A percentile compares a stretch with the other conserved stretches of the same genome.
Conservation (phyloP, 2,797 vertebrate species). For the Notoglanidium macrostoma region DNA sequence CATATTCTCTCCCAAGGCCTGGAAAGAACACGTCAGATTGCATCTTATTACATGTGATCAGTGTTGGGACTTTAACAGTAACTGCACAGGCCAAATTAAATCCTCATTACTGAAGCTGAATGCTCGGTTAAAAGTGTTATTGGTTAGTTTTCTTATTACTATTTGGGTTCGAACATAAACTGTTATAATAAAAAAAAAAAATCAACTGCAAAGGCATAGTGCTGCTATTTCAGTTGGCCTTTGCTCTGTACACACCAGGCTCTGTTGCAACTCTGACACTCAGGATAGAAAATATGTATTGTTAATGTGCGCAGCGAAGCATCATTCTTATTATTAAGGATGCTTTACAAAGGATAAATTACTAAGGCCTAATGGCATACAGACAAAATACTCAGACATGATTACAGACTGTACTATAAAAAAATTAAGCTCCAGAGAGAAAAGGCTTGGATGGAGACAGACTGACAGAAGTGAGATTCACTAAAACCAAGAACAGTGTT, state of each 20-base stretch:
- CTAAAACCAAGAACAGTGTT: neutral
- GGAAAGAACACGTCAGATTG: constrained; percentile 17
- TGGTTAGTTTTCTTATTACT: neutral
- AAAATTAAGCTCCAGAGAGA: neutral
- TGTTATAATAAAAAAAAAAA: neutral
- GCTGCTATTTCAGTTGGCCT: constrained; percentile 16
- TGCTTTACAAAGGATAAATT: neutral
- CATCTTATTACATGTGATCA: neutral
- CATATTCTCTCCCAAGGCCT: constrained; percentile 93
- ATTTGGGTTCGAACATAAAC: neutral
- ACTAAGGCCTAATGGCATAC: neutral
- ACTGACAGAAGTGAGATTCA: neutral
- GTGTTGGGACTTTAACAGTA: neutral
- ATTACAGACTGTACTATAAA: neutral
- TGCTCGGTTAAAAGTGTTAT: neutral
- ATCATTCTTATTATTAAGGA: neutral
- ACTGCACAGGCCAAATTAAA: neutral
- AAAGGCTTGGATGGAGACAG: neutral
- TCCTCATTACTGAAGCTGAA: neutral
- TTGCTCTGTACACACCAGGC: constrained; percentile 17
- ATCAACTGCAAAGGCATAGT: neutral
- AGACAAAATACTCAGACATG: neutral
- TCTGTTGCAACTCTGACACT: neutral
- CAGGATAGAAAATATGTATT: neutral
- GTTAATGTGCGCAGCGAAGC: neutral